Evolutionary conservation across 2,113 vertebrate genomes (phyloP).

Genomic region (Cavia porcellus): DNA sequence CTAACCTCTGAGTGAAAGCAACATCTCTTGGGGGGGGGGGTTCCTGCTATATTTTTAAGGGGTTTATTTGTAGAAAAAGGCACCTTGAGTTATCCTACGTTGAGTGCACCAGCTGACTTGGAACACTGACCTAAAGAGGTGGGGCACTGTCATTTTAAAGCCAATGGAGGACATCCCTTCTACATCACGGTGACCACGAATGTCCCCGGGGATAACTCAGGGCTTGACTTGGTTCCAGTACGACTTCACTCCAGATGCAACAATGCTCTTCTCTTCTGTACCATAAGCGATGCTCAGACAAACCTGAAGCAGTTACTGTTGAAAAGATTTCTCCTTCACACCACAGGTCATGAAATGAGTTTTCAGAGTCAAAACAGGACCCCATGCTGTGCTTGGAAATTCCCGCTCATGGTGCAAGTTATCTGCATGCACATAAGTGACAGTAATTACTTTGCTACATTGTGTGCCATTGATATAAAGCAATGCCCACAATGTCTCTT

Average conservation of each 20-base stretch:
- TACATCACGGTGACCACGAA: neutral
- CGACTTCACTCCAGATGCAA: neutral
- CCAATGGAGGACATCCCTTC: neutral
- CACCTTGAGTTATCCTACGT: neutral
- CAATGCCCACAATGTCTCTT: conserved; percentile 28
- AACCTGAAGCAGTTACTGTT: conserved; percentile 16
- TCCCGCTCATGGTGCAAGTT: conserved; percentile 46
- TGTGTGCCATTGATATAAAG: neutral
- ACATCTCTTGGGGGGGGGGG: neutral
- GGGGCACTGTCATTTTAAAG: neutral
- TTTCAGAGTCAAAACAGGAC: conserved; percentile 26
- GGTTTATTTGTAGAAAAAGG: neutral
- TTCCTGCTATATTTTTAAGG: neutral
- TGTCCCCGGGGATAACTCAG: neutral
- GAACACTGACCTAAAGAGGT: neutral
- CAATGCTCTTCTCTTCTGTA: neutral
- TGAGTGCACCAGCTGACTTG: neutral
- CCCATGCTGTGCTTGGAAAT: neutral
- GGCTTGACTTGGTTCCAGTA: neutral
- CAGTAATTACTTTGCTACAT: conserved; percentile 40
- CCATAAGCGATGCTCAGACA: neutral
- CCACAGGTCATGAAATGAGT: conserved; percentile 40
- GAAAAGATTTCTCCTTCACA: conserved; percentile 58
- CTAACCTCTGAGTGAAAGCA: neutral
- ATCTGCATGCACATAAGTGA: neutral